phyloP scores from a whole-genome alignment of 2,113 vertebrate species.

The Podarcis cretensis region DNA sequence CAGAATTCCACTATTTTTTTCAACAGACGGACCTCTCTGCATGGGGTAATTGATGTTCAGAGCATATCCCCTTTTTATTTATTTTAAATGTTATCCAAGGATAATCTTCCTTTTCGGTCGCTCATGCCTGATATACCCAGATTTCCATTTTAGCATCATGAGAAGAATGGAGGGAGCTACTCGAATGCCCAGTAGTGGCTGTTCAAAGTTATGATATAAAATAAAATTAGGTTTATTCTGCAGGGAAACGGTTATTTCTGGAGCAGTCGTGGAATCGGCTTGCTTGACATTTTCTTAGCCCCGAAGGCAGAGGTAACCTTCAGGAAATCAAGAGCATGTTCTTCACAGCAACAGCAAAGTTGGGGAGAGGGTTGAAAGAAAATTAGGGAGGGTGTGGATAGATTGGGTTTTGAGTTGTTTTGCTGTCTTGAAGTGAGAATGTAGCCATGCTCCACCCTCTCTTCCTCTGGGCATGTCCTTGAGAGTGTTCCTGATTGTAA shows the following conservation, averaged over 20 bases:
- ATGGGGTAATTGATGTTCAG: neutral
- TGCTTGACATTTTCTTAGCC: conserved; percentile 66
- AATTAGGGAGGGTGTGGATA: neutral
- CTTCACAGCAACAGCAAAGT: neutral
- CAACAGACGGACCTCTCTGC: neutral
- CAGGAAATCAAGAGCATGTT: conserved; percentile 48
- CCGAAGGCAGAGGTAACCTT: conserved; percentile 84
- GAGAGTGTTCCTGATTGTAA: neutral
- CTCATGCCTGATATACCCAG: neutral
- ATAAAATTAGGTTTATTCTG: conserved; percentile 83
- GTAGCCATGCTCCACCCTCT: neutral
- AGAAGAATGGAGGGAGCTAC: conserved; percentile 11
- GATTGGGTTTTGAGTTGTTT: neutral
- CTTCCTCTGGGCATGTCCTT: no score
- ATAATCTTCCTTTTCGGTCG: neutral
- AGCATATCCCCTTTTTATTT: neutral
- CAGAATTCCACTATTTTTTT: neutral
- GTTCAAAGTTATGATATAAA: conserved; percentile 44
- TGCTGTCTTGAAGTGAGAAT: neutral
- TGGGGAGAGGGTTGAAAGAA: neutral
- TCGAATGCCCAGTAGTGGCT: conserved; percentile 5
- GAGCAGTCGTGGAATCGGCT: conserved; percentile 74
- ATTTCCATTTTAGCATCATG: neutral
- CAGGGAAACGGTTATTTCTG: conserved; percentile 87
- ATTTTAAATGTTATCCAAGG: neutral